These are phyloP conservation scores for Buathra laborator DNA, from an alignment of 2,888 invertebrate species.

Conservation along the genomic window DNA sequence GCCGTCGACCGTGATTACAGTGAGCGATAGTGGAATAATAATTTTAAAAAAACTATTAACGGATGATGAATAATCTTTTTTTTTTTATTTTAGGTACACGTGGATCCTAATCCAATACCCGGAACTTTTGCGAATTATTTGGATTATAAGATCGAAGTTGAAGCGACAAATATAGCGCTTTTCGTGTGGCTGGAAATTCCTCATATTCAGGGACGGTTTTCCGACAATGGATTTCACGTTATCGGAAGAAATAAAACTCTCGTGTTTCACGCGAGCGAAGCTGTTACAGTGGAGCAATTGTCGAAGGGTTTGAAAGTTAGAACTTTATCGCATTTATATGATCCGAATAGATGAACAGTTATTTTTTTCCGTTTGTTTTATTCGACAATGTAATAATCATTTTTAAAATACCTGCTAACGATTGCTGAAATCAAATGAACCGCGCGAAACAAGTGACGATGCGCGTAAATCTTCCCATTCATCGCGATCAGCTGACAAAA, in stretches of 20 bases:
- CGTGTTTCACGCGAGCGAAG: constrained; percentile 54
- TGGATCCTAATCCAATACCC: constrained; percentile 67
- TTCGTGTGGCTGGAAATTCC: constrained; percentile 90
- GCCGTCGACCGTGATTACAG: constrained; percentile 87
- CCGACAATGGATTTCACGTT: constrained; percentile 91
- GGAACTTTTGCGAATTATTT: constrained; percentile 72
- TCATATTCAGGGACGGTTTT: constrained; percentile 88
- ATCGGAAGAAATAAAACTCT: constrained; percentile 78
- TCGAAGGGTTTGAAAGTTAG: constrained; percentile 33
- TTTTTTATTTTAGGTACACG: constrained; percentile 74
- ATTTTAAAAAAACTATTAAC: neutral
- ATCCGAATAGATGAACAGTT: constrained; percentile 47
- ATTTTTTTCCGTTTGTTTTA: neutral
- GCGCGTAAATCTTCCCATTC: too few relatives aligned
- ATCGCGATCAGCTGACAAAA: too few relatives aligned
- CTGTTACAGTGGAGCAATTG: constrained; percentile 53
- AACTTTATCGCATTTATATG: constrained; percentile 74
- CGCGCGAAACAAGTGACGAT: too few relatives aligned
- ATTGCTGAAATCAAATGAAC: neutral
- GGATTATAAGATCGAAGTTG: constrained; percentile 82
- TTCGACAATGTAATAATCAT: neutral
- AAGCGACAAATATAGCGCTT: constrained; percentile 87
- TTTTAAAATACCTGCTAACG: neutral
- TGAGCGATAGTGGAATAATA: constrained; percentile 78
- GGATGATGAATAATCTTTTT: constrained; percentile 39